phyloP scores from a whole-genome alignment of 2,888 invertebrate species.

The Urechis unicinctus region DNA sequence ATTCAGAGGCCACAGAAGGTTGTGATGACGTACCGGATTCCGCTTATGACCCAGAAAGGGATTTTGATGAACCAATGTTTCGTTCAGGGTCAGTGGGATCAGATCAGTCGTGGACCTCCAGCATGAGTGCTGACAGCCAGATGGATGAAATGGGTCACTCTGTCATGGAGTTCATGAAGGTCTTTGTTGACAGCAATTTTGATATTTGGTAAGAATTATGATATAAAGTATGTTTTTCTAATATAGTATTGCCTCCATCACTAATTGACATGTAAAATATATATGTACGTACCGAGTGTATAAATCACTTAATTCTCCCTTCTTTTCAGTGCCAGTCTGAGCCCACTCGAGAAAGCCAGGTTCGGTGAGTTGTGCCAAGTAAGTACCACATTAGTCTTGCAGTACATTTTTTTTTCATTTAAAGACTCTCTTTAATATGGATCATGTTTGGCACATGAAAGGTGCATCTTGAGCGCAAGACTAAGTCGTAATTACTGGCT shows the following conservation, averaged over 20 bases:
- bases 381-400: too few relatives aligned
- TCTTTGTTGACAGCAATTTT: constrained; percentile 62
- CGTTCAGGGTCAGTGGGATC: constrained; percentile 17
- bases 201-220: constrained; percentile 45
- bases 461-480: too few relatives aligned
- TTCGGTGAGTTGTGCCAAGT: constrained; percentile 62
- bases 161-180: constrained; percentile 55
- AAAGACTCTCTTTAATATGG: too few relatives aligned
- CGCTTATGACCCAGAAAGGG: constrained; percentile 1
- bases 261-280: too few relatives aligned
- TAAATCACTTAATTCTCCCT: neutral
- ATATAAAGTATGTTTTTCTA: too few relatives aligned
- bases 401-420: too few relatives aligned
- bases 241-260: too few relatives aligned
- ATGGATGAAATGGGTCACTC: constrained; percentile 12
- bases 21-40: constrained; percentile 18
- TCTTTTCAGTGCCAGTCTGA: constrained; percentile 54
- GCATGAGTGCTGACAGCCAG: constrained; percentile 8
- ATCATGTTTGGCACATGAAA: too few relatives aligned
- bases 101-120: constrained; percentile 15
- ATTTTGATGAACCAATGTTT: constrained; percentile 7
- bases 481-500: too few relatives aligned
- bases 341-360: constrained; percentile 62
- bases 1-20: constrained; percentile 21
- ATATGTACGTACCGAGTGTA: neutral